A percentile compares a stretch with the other conserved stretches of the same genome.
These are phyloP conservation scores for Diabrotica virgifera DNA, from an alignment of 1,140 invertebrate genomes.

Conservation along the genomic window DNA sequence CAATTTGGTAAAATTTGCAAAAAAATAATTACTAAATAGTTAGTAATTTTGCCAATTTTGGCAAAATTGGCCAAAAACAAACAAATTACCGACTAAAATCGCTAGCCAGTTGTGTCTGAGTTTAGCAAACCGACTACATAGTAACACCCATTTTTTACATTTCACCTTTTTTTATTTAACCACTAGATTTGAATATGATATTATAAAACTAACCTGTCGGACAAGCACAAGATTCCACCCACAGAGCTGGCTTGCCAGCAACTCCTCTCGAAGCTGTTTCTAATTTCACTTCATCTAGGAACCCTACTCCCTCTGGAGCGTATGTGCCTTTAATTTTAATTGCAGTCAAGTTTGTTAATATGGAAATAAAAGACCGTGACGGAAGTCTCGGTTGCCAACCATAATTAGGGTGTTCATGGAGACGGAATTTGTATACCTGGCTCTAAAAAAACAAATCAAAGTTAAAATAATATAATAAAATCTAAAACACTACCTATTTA, in stretches of 20 bases:
- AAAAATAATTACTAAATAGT: too few relatives aligned
- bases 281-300: conserved; percentile 82
- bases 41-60: too few relatives aligned
- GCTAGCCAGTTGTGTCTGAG: too few relatives aligned
- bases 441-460: conserved; percentile 15
- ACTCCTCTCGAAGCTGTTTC: conserved; percentile 83
- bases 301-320: conserved; percentile 79
- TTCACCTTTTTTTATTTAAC: too few relatives aligned
- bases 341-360: conserved; percentile 89
- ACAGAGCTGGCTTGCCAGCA: conserved; percentile 76
- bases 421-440: conserved; percentile 74
- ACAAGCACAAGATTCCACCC: conserved; percentile 94
- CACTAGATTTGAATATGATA: too few relatives aligned
- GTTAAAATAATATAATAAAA: neutral
- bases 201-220: conserved; percentile 58
- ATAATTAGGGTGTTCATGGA: conserved; percentile 89
- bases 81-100: too few relatives aligned
- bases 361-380: conserved; percentile 83
- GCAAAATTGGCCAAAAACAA: too few relatives aligned
- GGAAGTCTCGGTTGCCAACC: conserved; percentile 88
- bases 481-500: neutral
- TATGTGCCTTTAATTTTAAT: conserved; percentile 94
- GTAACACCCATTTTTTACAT: too few relatives aligned
- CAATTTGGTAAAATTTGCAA: too few relatives aligned
- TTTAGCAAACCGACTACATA: too few relatives aligned